These are phyloP conservation scores for Boulengeromyrus knoepffleri DNA, from an alignment of 2,113 vertebrate species.

Conservation along the genomic window DNA sequence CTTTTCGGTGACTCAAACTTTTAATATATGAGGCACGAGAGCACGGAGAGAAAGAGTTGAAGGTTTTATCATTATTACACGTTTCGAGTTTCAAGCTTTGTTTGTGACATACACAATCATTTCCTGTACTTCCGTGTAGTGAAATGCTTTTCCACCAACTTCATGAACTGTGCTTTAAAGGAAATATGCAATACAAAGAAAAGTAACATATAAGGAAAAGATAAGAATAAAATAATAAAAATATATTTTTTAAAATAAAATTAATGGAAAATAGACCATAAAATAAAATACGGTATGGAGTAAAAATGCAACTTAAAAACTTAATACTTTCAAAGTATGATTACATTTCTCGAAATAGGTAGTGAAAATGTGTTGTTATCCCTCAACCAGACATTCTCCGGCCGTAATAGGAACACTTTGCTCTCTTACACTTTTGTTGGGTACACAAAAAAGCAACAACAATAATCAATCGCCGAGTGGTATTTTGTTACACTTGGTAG, in stretches of 20 bases:
- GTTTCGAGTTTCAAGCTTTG: not conserved
- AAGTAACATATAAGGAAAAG: not conserved
- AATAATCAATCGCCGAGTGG: not conserved
- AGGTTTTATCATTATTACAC: not conserved
- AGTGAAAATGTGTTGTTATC: not conserved
- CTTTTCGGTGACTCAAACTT: not conserved
- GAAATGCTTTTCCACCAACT: not conserved
- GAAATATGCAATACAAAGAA: not conserved
- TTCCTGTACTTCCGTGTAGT: not conserved
- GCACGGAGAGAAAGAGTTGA: not conserved
- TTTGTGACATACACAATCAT: not conserved
- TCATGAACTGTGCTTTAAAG: not conserved
- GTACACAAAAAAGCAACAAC: not conserved
- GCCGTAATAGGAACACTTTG: not conserved
- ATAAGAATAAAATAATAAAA: not conserved
- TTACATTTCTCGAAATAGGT: not conserved
- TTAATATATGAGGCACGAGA: not conserved
- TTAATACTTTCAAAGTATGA: not conserved
- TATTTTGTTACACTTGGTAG: not conserved
- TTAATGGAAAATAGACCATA: not conserved
- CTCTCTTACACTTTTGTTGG: not conserved
- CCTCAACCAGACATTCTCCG: not conserved
- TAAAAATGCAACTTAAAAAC: not conserved
- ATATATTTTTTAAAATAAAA: not conserved
- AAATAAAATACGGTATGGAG: not conserved